These are phyloP conservation scores for Heliconius charithonia DNA, from an alignment of 2,888 invertebrate genomes.

Conservation along the genomic window DNA sequence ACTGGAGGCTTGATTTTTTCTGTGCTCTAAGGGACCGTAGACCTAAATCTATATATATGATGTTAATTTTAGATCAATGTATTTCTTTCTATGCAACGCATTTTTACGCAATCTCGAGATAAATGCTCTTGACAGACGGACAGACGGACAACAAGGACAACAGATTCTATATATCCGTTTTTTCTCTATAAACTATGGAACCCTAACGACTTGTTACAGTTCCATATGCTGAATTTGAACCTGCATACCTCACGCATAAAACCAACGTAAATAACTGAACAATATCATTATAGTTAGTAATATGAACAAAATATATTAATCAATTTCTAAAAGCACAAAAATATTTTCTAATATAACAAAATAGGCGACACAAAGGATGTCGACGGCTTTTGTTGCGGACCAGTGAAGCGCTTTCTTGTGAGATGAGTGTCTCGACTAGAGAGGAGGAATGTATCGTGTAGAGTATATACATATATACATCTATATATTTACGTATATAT, in stretches of 20 bases:
- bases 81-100: no score
- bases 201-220: neutral
- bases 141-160: no score
- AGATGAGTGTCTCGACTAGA: conserved; percentile 24
- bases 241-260: neutral
- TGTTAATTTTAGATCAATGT: no score
- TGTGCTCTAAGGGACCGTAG: no score
- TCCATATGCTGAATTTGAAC: neutral
- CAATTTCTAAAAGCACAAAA: conserved; percentile 13
- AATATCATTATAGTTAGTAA: neutral
- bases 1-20: no score
- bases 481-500: neutral
- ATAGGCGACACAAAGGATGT: conserved; percentile 41
- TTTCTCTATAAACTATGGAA: no score
- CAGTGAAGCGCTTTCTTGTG: conserved; percentile 38
- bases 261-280: neutral
- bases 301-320: neutral
- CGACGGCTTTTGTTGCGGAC: conserved; percentile 40
- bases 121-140: no score
- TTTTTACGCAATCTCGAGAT: no score
- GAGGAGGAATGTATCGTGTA: neutral
- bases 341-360: conserved; percentile 17
- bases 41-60: no score
- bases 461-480: neutral
- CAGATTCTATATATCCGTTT: no score